Evolutionary conservation across 2,888 invertebrate species (phyloP).

Genomic region (Catocala nupta): DNA sequence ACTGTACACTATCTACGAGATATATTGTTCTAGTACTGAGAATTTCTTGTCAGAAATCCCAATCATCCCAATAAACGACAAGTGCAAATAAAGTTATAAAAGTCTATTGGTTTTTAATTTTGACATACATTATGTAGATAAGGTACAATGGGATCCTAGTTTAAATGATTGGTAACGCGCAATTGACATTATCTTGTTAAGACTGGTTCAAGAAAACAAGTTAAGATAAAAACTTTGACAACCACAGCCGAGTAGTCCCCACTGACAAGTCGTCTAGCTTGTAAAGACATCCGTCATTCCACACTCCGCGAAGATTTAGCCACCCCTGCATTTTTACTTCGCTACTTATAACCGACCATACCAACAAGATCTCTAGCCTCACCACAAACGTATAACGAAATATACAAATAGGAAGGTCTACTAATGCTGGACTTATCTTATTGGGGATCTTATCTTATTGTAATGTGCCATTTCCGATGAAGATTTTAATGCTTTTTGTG

Average conservation of each 20-base stretch:
- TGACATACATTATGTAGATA: no score
- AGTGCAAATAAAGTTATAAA: no score
- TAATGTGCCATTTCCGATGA: conserved; percentile 83
- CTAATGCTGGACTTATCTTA: conserved; percentile 41
- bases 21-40: no score
- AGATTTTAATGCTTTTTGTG: conserved; percentile 50
- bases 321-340: conserved; percentile 68
- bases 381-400: not conserved
- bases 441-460: no score
- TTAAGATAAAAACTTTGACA: conserved; percentile 61
- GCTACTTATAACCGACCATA: conserved; percentile 64
- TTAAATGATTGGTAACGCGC: no score
- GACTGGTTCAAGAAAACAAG: no score
- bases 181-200: no score
- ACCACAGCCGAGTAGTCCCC: conserved; percentile 55
- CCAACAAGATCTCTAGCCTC: conserved; percentile 43
- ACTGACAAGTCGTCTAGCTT: conserved; percentile 79
- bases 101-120: no score
- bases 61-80: no score
- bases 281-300: conserved; percentile 86
- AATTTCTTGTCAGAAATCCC: no score
- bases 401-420: conserved; percentile 37
- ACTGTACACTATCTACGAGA: no score
- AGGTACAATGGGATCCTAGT: no score
- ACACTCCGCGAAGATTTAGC: conserved; percentile 70